Percentiles rank a stretch among this genome's conserved stretches.
phyloP scores from a whole-genome alignment of 2,888 invertebrate genomes.

The Sinohyriopsis cumingii region DNA sequence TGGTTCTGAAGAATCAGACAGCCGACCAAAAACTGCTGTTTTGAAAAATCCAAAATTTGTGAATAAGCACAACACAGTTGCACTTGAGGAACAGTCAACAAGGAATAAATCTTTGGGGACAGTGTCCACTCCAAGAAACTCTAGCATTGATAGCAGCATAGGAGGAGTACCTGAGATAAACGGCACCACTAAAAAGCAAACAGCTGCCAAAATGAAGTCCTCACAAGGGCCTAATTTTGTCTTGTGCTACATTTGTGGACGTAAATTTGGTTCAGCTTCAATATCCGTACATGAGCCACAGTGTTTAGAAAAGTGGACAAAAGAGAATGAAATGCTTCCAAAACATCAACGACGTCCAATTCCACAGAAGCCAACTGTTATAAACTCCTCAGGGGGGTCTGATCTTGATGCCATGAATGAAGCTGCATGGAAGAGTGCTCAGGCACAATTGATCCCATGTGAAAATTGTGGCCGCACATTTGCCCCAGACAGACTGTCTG shows the following conservation, averaged over 20 bases:
- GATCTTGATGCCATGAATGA: conserved; percentile 74
- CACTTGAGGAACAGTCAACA: conserved; percentile 44
- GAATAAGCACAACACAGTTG: conserved; percentile 58
- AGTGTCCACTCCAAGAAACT: neutral
- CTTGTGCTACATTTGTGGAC: conserved; percentile 79
- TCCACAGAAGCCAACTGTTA: conserved; percentile 76
- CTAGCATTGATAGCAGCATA: no score
- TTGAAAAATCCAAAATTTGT: conserved; percentile 55
- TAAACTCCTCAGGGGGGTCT: conserved; percentile 49
- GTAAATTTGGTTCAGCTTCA: conserved; percentile 79
- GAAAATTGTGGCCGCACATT: conserved; percentile 80
- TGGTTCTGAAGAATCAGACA: conserved; percentile 19
- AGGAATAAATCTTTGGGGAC: conserved; percentile 15
- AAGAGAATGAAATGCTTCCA: conserved; percentile 77
- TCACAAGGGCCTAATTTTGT: conserved; percentile 67
- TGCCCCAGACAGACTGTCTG: conserved; percentile 78
- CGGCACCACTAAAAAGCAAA: conserved; percentile 13
- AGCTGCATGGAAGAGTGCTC: conserved; percentile 77
- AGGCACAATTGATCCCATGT: conserved; percentile 61
- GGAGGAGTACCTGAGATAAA: no score
- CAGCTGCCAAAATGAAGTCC: conserved; percentile 29
- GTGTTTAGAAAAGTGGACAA: conserved; percentile 79
- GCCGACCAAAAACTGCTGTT: conserved; percentile 58
- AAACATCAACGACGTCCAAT: conserved; percentile 74
- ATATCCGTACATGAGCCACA: conserved; percentile 80